Base-by-base conservation (phyloP, 2,113 vertebrate species). In the Solea solea region DNA sequence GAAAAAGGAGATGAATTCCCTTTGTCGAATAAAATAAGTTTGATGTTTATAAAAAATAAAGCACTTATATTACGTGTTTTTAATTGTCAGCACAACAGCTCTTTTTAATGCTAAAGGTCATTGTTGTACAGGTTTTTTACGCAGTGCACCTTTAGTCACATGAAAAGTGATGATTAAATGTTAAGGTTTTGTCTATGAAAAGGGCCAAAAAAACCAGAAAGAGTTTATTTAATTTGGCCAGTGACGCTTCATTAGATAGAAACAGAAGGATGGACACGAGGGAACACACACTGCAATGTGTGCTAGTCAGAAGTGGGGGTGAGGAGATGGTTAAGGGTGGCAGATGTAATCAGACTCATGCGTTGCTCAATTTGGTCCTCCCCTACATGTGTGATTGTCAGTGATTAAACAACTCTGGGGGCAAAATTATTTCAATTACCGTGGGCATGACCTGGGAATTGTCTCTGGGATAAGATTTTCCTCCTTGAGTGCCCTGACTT, bases 361-460 rank as follows among this genome's bases (percentile, higher is more conserved):
- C 94, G 34, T 90, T 92, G 91, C 94, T 93, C 93, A 93, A 94
- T 96, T 95, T 95, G 93, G 91, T 14, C 53, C n/a, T 34, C 40
- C 27, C 40, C 83, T 90, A 93, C 92, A 91, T 93, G 94, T 93
- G 94, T 94, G 95, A 97, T 96, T 96, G 95, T 95, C 94, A 95
- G 94, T 96, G 95, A 96, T 98, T 97, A 96, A 96, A 96, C 94
- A 95, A 95, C 94, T 95, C 95, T 95, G 90, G 92, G 93, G 95
- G 95, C 94, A 94, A 95, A 96, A 96, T 97, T 95, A 96, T 97
- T 96, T 96, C 95, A 96, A 96, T 99, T 97, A 96, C 95, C 88
- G 91, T 93, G 91, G 94, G 91, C 93, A 87, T 95, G 94, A 95
- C 93, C 95, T 94, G 93, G 95, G 96, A 96, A 97, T 97, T 96